Conservation (phyloP, 1,140 invertebrate species). For the Euborellia annulipes region DNA sequence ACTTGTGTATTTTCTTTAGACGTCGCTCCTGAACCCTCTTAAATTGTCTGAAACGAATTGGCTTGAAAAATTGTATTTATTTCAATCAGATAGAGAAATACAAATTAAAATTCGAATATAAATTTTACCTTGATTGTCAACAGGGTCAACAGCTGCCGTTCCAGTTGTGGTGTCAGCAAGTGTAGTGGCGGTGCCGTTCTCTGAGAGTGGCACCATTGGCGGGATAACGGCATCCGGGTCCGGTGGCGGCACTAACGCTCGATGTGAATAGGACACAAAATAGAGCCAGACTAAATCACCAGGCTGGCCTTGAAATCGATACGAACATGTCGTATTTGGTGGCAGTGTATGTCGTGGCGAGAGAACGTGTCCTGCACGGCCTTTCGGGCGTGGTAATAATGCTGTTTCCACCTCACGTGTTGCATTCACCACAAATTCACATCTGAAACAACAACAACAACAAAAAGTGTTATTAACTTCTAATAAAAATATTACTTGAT, state of each 20-base stretch:
- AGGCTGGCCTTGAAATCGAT: conserved; percentile 59
- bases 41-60: no score
- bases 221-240: conserved; percentile 6
- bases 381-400: conserved; percentile 27
- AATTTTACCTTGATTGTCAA: no score
- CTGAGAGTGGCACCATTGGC: neutral
- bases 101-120: no score
- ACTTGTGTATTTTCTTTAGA: no score
- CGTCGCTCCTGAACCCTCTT: no score
- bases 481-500: no score
- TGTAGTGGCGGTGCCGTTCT: neutral
- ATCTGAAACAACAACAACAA: conserved; percentile 26
- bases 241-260: conserved; percentile 5
- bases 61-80: no score
- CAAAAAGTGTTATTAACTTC: no score
- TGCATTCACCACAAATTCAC: conserved; percentile 55
- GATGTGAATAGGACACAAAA: conserved; percentile 65
- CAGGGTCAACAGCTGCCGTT: neutral
- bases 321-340: conserved; percentile 70
- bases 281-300: conserved; percentile 74
- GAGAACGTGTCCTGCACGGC: conserved; percentile 39
- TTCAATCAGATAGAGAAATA: no score
- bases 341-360: conserved; percentile 69
- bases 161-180: neutral
- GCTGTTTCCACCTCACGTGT: conserved; percentile 32